Base-by-base conservation (phyloP, 2,888 invertebrate species). In the Cartodere bifasciata region DNA sequence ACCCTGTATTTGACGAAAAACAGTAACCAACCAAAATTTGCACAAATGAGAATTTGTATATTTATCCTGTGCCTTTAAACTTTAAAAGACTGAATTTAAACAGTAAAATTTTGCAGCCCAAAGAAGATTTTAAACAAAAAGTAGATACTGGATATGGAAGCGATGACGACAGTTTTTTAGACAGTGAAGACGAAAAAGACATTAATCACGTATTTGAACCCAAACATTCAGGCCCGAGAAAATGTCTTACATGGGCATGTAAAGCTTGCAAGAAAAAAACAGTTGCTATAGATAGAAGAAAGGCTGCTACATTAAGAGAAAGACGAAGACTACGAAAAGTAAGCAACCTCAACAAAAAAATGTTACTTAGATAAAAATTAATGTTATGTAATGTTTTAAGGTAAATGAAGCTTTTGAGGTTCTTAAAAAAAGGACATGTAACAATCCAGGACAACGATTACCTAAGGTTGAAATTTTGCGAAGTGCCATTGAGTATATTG, bases 331-430 rank as follows among this genome's bases (percentile, higher is more conserved):
- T 98, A 31, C 68, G 94, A 55, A 95, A 97, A 76, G 92, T 92
- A 60, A 49, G 64, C 53, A 16, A 15, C 3, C 10, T 10, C 6
- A 30, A 17, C 9, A 17, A 17, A 17, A 17, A 17, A 17, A 13
- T 20, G 4, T 13, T 6, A 13, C 10, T 13, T 16, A 9, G 13
- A 12, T 9, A 35, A 13, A 23, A 23, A 24, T 17, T 14, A 16
- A 7, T 29, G 32, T 32, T 17, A 16, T 11, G 16, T n/a, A 3
- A 42, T 54, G 20, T 6, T 42, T 54, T 2, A 58, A 88, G 85
- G 94, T 94, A 35, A 98, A 98, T 60, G 97, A 98, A 60, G 97
- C 97, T 1, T 98, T 97, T 58, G 97, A 98, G 61, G 75, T 88
- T 38, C 64, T 98, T 21, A 86, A 97, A 52, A 71, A 86, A 49